Conservation (phyloP, 1,140 invertebrate genomes). For the Lithobius niger region DNA sequence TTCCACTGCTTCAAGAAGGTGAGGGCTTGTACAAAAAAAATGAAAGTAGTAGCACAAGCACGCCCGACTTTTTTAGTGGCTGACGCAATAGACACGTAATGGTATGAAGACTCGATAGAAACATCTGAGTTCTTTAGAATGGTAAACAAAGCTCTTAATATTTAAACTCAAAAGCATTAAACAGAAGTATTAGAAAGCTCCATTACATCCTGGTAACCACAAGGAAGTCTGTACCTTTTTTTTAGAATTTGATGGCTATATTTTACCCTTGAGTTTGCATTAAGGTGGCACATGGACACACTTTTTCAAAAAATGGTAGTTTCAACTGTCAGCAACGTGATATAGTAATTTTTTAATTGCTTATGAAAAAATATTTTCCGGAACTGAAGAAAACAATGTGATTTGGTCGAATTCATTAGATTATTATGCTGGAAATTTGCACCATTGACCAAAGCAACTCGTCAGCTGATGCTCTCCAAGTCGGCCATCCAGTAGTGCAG, state of each 20-base stretch:
- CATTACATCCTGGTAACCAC: neutral
- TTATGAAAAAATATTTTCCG: too few relatives aligned
- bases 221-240: neutral
- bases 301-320: too few relatives aligned
- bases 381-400: too few relatives aligned
- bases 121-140: neutral
- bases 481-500: too few relatives aligned
- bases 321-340: too few relatives aligned
- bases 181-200: neutral
- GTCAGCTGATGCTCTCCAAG: too few relatives aligned
- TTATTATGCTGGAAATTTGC: too few relatives aligned
- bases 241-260: neutral
- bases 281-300: too few relatives aligned
- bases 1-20: conserved; percentile 21
- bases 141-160: neutral
- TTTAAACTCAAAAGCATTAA: neutral
- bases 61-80: neutral
- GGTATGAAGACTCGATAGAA: neutral
- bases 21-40: conserved; percentile 24
- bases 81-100: neutral
- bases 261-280: neutral
- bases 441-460: too few relatives aligned
- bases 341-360: too few relatives aligned
- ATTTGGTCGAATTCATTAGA: too few relatives aligned
- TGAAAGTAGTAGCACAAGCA: conserved; percentile 24